A percentile compares a stretch with the other conserved stretches of the same genome.
Evolutionary conservation across 2,113 vertebrate species (phyloP).

Genomic region (Plestiodon gilberti): DNA sequence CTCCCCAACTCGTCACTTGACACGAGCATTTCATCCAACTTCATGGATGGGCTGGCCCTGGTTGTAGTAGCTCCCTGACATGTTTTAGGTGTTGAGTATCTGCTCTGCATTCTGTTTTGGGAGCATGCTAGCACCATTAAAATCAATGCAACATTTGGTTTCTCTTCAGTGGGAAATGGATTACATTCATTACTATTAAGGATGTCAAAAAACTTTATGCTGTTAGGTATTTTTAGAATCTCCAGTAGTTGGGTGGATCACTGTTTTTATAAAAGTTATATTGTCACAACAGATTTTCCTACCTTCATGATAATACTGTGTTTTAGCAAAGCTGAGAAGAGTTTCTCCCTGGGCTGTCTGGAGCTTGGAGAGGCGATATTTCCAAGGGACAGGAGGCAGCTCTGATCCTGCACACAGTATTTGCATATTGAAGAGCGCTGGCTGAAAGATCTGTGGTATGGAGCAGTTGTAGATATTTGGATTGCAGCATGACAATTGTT

Average conservation of each 20-base stretch:
- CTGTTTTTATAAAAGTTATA: background rate
- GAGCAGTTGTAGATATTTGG: constrained; percentile 90
- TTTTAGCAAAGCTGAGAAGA: constrained; percentile 91
- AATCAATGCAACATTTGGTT: background rate
- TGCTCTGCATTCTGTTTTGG: constrained; percentile 6
- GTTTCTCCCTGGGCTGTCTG: constrained; percentile 79
- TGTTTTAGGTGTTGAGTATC: background rate
- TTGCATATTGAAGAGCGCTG: constrained; percentile 77
- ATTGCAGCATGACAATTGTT: constrained; percentile 83
- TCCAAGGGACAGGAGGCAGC: constrained; percentile 58
- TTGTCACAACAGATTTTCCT: constrained; percentile 53
- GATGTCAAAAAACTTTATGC: background rate
- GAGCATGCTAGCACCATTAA: background rate
- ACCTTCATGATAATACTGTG: constrained; percentile 85
- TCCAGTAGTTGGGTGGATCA: background rate
- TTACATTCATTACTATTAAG: background rate
- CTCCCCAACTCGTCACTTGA: too few relatives aligned
- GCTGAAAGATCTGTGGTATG: constrained; percentile 77
- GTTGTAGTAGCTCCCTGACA: background rate
- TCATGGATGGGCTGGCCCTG: too few relatives aligned
- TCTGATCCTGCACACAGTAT: constrained; percentile 77
- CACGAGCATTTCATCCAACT: too few relatives aligned
- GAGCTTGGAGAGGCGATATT: constrained; percentile 70
- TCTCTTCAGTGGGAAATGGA: background rate
- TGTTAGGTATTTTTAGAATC: background rate